phyloP scores from a whole-genome alignment of 2,888 invertebrate genomes.

The Andrena fulva region DNA sequence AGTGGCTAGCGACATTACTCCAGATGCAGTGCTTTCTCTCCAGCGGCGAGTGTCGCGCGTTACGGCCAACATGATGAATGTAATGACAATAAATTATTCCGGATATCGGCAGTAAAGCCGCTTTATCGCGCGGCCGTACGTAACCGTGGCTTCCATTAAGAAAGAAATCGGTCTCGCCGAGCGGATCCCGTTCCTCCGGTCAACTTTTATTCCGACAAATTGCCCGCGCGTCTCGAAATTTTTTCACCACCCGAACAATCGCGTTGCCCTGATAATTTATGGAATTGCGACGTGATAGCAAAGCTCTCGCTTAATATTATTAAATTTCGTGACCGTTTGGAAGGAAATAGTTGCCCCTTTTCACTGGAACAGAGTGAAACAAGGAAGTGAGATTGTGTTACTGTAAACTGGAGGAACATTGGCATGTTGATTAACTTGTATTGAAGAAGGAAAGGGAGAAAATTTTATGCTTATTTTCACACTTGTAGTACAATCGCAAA shows the following conservation, averaged over 20 bases:
- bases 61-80: slow-evolving; percentile 60
- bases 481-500: no score
- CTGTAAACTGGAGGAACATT: no score
- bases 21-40: slow-evolving; percentile 54
- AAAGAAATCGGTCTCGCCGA: slow-evolving; percentile 44
- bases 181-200: slow-evolving; percentile 33
- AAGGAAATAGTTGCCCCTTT: not conserved
- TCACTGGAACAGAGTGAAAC: not conserved
- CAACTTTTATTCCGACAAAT: slow-evolving; percentile 38
- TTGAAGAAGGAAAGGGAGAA: no score
- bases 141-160: slow-evolving; percentile 50
- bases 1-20: slow-evolving; percentile 63
- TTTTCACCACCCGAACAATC: not conserved
- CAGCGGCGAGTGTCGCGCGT: slow-evolving; percentile 59
- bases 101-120: slow-evolving; percentile 62
- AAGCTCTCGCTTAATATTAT: not conserved
- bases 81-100: slow-evolving; percentile 69
- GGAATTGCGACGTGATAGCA: not conserved
- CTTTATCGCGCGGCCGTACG: slow-evolving; percentile 55
- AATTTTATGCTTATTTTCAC: no score
- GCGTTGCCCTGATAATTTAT: not conserved
- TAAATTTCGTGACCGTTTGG: not conserved
- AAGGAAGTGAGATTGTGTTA: no score
- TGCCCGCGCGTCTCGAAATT: slow-evolving; percentile 1
- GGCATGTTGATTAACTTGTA: no score